phyloP scores from a whole-genome alignment of 2,888 invertebrate species.

The Proisotoma minuta region DNA sequence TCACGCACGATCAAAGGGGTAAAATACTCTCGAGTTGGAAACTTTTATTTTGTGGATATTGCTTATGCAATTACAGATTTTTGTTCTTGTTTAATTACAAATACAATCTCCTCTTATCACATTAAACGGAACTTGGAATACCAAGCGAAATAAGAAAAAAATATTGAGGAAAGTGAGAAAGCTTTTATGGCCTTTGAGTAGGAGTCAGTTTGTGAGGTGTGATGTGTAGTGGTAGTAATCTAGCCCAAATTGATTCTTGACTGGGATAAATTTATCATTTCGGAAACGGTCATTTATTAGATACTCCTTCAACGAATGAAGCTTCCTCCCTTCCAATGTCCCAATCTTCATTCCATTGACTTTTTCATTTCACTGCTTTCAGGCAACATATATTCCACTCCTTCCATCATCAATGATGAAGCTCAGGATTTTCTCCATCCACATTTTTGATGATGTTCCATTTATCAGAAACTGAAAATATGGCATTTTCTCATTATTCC shows the following conservation, averaged over 20 bases:
- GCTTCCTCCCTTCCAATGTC: constrained; percentile 2
- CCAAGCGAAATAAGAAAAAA: too few relatives aligned
- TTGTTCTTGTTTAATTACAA: too few relatives aligned
- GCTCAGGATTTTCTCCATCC: not conserved
- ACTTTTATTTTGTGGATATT: too few relatives aligned
- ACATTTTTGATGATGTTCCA: not conserved
- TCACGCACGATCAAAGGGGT: too few relatives aligned
- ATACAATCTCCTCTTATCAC: too few relatives aligned
- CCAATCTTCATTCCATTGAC: constrained; percentile 8
- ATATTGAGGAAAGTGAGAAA: too few relatives aligned
- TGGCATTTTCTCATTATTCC: constrained; percentile 1
- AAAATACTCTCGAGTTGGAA: too few relatives aligned
- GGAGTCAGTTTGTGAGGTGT: not conserved
- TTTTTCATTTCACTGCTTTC: not conserved
- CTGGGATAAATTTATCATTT: constrained; percentile 40
- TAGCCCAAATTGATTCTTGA: constrained; percentile 39
- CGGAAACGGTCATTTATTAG: constrained; percentile 37
- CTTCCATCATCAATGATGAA: not conserved
- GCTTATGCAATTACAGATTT: too few relatives aligned
- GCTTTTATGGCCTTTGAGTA: too few relatives aligned
- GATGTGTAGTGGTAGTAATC: constrained; percentile 29
- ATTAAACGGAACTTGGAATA: too few relatives aligned
- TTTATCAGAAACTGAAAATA: not conserved
- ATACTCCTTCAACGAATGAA: too few relatives aligned
- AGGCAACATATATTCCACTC: not conserved